These are phyloP conservation scores for Myotis davidii DNA, from an alignment of 2,113 vertebrate species.

Conservation along the genomic window DNA sequence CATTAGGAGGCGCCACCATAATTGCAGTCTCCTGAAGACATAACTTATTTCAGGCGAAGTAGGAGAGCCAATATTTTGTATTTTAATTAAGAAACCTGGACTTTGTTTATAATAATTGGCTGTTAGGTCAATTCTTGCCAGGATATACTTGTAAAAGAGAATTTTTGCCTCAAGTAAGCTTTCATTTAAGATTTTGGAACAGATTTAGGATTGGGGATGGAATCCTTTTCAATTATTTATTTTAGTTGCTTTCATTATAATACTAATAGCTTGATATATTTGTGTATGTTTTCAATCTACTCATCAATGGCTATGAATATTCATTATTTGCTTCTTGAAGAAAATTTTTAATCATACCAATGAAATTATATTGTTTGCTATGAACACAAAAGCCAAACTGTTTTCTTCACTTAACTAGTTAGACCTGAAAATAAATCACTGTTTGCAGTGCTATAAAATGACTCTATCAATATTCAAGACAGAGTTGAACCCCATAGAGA, in stretches of 20 bases:
- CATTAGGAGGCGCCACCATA: conserved; percentile 83
- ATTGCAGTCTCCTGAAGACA: conserved; percentile 84
- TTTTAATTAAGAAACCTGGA: conserved; percentile 89
- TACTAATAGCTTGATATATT: conserved; percentile 43
- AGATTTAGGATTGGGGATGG: conserved; percentile 75
- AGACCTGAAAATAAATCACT: background rate
- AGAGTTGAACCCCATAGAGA: background rate
- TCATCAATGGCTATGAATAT: conserved; percentile 45
- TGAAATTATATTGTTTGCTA: conserved; percentile 25
- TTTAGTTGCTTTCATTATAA: conserved; percentile 21
- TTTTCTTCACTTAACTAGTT: background rate
- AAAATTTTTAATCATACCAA: background rate
- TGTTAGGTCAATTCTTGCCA: conserved; percentile 82
- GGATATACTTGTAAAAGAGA: conserved; percentile 84
- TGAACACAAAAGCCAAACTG: background rate
- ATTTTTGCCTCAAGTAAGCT: conserved; percentile 82
- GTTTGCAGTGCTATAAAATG: background rate
- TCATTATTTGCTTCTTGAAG: conserved; percentile 53
- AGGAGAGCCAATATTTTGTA: conserved; percentile 84
- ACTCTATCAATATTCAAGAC: background rate
- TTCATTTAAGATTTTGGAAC: conserved; percentile 80
- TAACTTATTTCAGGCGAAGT: conserved; percentile 82
- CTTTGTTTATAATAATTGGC: conserved; percentile 89
- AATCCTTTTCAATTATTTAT: conserved; percentile 72
- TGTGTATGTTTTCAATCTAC: conserved; percentile 48